Percentiles rank a stretch among this genome's conserved stretches.
Conservation (phyloP, 2,797 vertebrate genomes). For the Crax fasciolata region DNA sequence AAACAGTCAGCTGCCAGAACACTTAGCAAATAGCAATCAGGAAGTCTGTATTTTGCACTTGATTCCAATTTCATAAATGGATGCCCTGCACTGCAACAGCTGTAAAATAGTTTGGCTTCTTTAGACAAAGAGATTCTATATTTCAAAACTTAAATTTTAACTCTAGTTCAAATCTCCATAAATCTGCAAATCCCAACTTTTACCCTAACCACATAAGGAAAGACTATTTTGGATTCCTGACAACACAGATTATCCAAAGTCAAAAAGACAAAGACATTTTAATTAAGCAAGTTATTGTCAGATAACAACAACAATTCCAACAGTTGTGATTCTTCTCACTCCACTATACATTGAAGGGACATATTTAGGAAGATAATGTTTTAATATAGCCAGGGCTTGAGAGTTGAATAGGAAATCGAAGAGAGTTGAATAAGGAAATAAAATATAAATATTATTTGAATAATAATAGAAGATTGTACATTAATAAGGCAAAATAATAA, state of each 20-base stretch:
- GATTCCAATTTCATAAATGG: not conserved
- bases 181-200: not conserved
- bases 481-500: not conserved
- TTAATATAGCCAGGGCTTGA: not conserved
- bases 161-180: not conserved
- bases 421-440: not conserved
- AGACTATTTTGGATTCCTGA: not conserved
- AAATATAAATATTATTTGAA: not conserved
- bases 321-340: not conserved
- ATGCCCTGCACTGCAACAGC: not conserved
- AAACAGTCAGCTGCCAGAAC: not conserved
- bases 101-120: not conserved
- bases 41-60: not conserved
- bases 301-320: not conserved
- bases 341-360: not conserved
- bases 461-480: not conserved
- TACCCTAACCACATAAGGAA: not conserved
- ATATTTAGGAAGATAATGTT: not conserved
- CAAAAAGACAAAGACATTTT: not conserved
- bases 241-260: not conserved
- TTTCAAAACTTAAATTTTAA: not conserved
- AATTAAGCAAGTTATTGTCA: not conserved
- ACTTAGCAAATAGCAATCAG: not conserved
- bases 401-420: not conserved
- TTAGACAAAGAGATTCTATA: not conserved